Conservation (phyloP, 2,113 vertebrate genomes). For the Malurus elegans region DNA sequence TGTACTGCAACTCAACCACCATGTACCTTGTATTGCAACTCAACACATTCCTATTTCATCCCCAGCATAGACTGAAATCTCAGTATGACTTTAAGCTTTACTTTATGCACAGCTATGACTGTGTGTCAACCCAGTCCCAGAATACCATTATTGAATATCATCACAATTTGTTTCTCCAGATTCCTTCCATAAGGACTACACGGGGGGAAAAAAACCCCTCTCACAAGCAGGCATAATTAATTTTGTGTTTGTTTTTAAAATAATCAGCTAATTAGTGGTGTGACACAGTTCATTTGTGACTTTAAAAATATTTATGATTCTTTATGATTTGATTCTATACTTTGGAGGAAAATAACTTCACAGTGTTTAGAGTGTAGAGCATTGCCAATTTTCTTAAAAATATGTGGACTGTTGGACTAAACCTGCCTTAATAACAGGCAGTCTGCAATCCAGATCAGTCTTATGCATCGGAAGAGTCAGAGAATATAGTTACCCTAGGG, state of each 20-base stretch:
- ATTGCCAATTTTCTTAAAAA: constrained; percentile 52
- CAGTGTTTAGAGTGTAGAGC: constrained; percentile 4
- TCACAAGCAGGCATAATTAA: constrained; percentile 60
- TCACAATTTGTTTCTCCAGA: constrained; percentile 46
- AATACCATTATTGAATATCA: constrained; percentile 13
- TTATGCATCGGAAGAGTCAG: neutral
- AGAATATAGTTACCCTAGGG: neutral
- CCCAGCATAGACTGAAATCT: neutral
- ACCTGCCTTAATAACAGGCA: neutral
- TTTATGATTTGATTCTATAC: constrained; percentile 56
- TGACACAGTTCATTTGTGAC: constrained; percentile 65
- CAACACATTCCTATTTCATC: neutral
- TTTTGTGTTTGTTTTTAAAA: constrained; percentile 70
- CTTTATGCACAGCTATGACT: neutral
- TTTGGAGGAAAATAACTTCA: constrained; percentile 57
- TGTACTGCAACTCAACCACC: neutral
- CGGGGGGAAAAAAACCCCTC: neutral
- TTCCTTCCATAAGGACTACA: constrained; percentile 54
- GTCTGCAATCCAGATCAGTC: neutral
- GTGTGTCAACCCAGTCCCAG: neutral
- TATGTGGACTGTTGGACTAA: constrained; percentile 24
- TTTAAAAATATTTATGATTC: constrained; percentile 70
- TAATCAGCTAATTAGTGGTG: constrained; percentile 65
- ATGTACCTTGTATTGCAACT: neutral
- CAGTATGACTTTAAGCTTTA: neutral